Conservation (phyloP, 2,797 vertebrate species). For the Hapalemur alaotrensis region DNA sequence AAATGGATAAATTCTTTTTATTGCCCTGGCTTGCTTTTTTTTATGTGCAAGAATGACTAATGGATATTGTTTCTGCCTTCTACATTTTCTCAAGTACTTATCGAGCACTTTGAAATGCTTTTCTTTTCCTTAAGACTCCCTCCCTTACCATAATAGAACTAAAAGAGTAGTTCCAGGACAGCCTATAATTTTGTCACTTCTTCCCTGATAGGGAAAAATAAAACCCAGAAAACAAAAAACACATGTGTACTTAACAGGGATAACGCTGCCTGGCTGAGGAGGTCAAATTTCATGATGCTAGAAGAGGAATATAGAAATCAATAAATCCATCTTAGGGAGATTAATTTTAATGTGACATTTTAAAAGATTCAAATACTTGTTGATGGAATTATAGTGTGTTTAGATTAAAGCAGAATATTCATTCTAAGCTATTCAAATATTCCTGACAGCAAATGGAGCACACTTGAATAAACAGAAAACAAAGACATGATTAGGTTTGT, state of each 20-base stretch:
- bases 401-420: conserved; percentile 53
- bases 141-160: background rate
- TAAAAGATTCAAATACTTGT: conserved; percentile 47
- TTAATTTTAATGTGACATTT: conserved; percentile 60
- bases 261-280: background rate
- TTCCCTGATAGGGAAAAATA: conserved; percentile 23
- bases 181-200: conserved; percentile 39
- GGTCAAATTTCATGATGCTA: background rate
- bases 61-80: conserved; percentile 39
- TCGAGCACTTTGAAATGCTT: conserved; percentile 40
- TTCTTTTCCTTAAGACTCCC: background rate
- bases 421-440: conserved; percentile 29
- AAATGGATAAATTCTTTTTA: conserved; percentile 37
- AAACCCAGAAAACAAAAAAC: background rate
- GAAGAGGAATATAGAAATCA: conserved; percentile 51
- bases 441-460: background rate
- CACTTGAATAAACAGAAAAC: conserved; percentile 12
- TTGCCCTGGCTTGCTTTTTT: conserved; percentile 21
- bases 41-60: background rate
- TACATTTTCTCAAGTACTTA: conserved; percentile 29
- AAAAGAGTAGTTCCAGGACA: background rate
- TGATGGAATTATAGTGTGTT: conserved; percentile 52
- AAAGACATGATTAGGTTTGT: background rate
- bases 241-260: background rate
- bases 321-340: conserved; percentile 21